Conservation (phyloP, 2,113 vertebrate species). For the Mohoua ochrocephala region DNA sequence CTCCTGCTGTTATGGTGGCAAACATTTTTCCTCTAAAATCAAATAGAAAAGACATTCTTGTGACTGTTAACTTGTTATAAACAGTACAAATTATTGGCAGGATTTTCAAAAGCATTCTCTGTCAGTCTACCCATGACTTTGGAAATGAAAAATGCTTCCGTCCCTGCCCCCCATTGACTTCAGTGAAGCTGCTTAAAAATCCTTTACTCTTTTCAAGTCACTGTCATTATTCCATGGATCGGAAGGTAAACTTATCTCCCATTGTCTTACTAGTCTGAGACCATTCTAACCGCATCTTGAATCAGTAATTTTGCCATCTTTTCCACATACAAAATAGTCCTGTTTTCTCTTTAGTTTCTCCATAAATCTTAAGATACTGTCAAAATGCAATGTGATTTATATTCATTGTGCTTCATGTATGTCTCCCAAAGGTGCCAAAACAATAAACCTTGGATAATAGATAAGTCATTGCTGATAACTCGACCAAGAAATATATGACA, state of each 20-base stretch:
- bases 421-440: constrained; percentile 47
- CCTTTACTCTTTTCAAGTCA: background rate
- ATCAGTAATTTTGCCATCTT: background rate
- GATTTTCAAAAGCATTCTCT: background rate
- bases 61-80: background rate
- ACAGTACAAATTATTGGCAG: background rate
- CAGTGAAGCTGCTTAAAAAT: background rate
- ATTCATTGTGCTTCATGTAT: background rate
- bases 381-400: constrained; percentile 36
- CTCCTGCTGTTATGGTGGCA: background rate
- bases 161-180: background rate
- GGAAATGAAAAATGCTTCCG: background rate
- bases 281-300: background rate
- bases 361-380: constrained; percentile 6
- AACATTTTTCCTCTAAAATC: background rate
- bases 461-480: constrained; percentile 45
- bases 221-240: background rate
- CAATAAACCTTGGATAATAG: constrained; percentile 38
- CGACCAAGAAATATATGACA: constrained; percentile 49
- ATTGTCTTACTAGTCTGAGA: background rate
- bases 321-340: background rate
- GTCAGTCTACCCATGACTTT: background rate
- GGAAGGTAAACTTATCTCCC: background rate
- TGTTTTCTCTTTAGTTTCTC: constrained; percentile 4
- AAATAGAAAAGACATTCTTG: background rate